A percentile compares a stretch with the other conserved stretches of the same genome.
phyloP scores from a whole-genome alignment of 1,140 invertebrate genomes.

The Trichoplusia ni region DNA sequence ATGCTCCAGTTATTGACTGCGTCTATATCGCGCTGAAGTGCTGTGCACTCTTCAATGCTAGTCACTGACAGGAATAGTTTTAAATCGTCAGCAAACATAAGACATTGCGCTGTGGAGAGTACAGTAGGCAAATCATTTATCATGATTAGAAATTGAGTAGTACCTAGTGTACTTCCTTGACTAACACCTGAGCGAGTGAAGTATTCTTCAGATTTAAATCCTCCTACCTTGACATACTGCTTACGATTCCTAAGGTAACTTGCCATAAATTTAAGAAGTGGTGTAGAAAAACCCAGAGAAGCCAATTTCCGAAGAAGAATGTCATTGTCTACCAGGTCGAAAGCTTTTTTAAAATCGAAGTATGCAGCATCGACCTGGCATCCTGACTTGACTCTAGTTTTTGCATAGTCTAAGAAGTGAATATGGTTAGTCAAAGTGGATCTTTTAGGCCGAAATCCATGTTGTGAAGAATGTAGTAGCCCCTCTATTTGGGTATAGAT shows the following conservation, averaged over 20 bases:
- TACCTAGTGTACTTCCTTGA: not conserved
- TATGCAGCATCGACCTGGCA: not conserved
- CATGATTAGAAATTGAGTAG: not conserved
- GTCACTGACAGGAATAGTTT: not conserved
- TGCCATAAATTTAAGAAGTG: no score
- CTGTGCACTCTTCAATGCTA: not conserved
- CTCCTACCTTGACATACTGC: not conserved
- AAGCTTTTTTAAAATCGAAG: constrained; percentile 8
- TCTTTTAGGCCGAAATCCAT: not conserved
- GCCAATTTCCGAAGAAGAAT: not conserved
- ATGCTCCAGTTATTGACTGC: not conserved
- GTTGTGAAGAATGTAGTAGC: no score
- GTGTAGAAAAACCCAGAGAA: no score
- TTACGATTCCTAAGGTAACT: no score
- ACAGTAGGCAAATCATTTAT: not conserved
- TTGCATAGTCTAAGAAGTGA: not conserved
- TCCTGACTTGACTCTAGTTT: not conserved
- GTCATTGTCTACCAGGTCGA: constrained; percentile 2
- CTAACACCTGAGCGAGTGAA: not conserved
- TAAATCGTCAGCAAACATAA: not conserved
- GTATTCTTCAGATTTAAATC: not conserved
- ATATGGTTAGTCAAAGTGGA: not conserved
- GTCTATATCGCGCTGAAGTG: not conserved
- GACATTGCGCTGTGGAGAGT: not conserved
- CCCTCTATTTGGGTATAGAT: no score